These are phyloP conservation scores for Clarias macrocephalus DNA, from an alignment of 2,113 vertebrate species.

Conservation along the genomic window DNA sequence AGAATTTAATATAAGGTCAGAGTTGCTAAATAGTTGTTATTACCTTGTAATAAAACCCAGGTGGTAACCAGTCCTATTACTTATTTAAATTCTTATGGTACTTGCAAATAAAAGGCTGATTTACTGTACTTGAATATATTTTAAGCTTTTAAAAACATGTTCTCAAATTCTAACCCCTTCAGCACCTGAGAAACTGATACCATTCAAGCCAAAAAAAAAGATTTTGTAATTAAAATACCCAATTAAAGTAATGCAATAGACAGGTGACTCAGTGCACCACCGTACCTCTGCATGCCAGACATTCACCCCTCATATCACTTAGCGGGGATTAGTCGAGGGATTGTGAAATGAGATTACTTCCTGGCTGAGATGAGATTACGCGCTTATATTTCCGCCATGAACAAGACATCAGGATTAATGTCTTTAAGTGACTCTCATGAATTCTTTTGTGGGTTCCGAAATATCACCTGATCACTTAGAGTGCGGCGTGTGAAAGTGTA, in stretches of 20 bases:
- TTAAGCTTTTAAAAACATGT: not conserved
- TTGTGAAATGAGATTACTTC: constrained; percentile 64
- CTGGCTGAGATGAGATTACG: constrained; percentile 62
- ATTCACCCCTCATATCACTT: constrained; percentile 59
- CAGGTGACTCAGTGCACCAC: constrained; percentile 56
- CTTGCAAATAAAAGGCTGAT: not conserved
- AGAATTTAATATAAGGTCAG: too few species aligned
- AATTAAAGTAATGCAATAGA: constrained; percentile 62
- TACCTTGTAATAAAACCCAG: not conserved
- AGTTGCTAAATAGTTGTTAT: not conserved
- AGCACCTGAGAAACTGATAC: not conserved
- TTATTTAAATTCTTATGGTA: not conserved
- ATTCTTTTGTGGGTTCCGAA: not conserved
- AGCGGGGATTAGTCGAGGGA: constrained; percentile 68
- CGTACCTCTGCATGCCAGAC: constrained; percentile 57
- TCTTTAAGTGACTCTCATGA: not conserved
- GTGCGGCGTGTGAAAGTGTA: not conserved
- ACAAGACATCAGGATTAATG: constrained; percentile 23
- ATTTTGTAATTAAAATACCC: constrained; percentile 43
- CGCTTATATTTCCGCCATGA: constrained; percentile 53
- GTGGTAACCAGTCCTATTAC: not conserved
- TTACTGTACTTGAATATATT: not conserved
- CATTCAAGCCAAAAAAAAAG: not conserved
- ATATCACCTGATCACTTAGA: not conserved
- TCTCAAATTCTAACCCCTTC: not conserved